A percentile compares a stretch with the other conserved stretches of the same genome.
phyloP scores from a whole-genome alignment of 2,113 vertebrate genomes.

The Hystrix cristata region DNA sequence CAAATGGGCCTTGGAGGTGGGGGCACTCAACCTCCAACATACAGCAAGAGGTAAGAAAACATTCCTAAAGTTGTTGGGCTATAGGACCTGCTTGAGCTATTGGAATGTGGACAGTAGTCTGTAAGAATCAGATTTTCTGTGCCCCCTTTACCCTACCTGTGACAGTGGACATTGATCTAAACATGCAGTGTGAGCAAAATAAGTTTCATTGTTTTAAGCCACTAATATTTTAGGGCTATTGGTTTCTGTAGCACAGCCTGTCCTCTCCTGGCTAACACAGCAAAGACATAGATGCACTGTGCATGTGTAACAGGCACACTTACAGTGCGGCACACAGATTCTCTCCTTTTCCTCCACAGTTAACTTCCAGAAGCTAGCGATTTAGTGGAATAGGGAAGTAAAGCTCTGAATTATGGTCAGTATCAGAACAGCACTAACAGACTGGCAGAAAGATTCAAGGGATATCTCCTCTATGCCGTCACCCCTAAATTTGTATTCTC shows the following conservation, averaged over 20 bases:
- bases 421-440: background rate
- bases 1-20: background rate
- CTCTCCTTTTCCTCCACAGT: background rate
- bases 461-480: background rate
- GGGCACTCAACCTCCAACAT: background rate
- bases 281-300: background rate
- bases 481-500: background rate
- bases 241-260: background rate
- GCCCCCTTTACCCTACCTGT: background rate
- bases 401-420: background rate
- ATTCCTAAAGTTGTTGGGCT: conserved; percentile 15
- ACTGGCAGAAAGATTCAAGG: background rate
- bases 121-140: background rate
- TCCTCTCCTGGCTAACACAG: background rate
- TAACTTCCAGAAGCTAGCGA: background rate
- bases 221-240: background rate
- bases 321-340: background rate
- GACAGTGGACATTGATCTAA: background rate
- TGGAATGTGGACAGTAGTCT: background rate
- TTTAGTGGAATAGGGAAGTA: background rate
- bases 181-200: background rate
- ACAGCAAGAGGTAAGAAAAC: background rate
- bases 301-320: background rate
- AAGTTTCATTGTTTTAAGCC: background rate
- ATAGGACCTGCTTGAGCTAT: background rate